Base-by-base conservation (phyloP, 37 sponge, comb jelly and placozoan species). In the Spongilla lacustris region DNA sequence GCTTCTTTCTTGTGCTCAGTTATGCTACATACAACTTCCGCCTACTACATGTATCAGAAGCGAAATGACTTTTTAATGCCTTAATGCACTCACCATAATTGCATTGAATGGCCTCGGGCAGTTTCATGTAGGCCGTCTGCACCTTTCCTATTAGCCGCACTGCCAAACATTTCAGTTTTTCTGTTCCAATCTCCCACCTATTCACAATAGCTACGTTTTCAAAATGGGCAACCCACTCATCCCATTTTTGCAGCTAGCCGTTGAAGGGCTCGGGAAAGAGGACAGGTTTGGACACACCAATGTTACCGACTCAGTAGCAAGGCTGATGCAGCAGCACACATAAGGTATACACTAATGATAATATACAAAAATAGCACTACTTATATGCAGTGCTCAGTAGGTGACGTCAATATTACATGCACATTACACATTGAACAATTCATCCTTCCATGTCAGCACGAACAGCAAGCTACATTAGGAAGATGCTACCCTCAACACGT, bases 161-260 rank as follows among this genome's bases (percentile, higher is more conserved):
- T 32, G 29, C 12, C 73, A 72, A 29, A 1, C 73, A 72, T 32
- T 72, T 72, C 73, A 72, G 73, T 5, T 72, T 72, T 29, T 72
- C 73, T 32, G 6, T 29, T 1, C 17, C 73, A 8, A 17, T 14
- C 31, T 72, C 31, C 73, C 73, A 72, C 73, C 17, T 32, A 13
- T 32, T 33, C 73, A 72, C 73, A 0, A 32, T 14, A 5, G 73
- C 73, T 1, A 72, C 31, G 21, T 32, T 72, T 29, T n/a, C 25
- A 13, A 72, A 72, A 32, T n/a, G 73, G 73, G 28, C 11, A 29
- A 72, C 31, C 73, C 73, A 72, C 73, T 72, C 73, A 13, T 33
- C 17, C 73, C 73, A 72, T 29, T 32, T n/a, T 2, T 72, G 12
- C 58, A 14, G 58, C 73, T 72, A 32, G 31, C 73, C 73, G 14